Evolutionary conservation across 2,888 invertebrate species (phyloP).

Genomic region (Zaprionus lineosus): DNA sequence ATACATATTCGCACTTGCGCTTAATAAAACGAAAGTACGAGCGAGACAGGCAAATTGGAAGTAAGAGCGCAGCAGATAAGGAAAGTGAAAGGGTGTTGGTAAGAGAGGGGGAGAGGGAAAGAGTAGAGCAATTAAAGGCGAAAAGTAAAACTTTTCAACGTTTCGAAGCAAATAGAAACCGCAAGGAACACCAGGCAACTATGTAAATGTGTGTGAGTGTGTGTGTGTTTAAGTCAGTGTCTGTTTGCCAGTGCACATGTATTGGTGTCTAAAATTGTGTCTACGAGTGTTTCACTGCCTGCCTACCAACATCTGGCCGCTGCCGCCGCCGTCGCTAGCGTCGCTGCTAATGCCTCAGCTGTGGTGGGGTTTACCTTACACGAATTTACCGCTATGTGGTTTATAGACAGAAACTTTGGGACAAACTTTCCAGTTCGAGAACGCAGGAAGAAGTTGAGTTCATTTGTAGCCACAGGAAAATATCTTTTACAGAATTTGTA

Average conservation of each 20-base stretch:
- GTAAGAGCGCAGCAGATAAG: not conserved
- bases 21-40: not conserved
- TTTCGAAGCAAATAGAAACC: constrained; percentile 44
- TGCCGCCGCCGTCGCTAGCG: no score
- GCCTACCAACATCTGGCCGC: no score
- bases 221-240: not conserved
- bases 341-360: no score
- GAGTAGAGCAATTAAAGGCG: constrained; percentile 62
- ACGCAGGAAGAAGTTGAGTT: no score
- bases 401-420: no score
- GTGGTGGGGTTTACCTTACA: no score
- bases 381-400: no score
- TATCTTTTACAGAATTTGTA: not conserved
- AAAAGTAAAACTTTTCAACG: constrained; percentile 60
- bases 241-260: constrained; percentile 10
- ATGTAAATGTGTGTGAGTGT: constrained; percentile 8
- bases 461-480: no score
- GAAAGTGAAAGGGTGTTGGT: not conserved
- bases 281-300: not conserved
- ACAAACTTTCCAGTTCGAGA: no score
- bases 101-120: constrained; percentile 9
- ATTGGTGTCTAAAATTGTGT: constrained; percentile 1
- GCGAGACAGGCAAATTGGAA: not conserved
- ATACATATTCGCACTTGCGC: no score
- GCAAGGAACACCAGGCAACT: constrained; percentile 42